A percentile compares a stretch with the other conserved stretches of the same genome.
Evolutionary conservation across 2,113 vertebrate species (phyloP).

Genomic region (Megalops atlanticus): DNA sequence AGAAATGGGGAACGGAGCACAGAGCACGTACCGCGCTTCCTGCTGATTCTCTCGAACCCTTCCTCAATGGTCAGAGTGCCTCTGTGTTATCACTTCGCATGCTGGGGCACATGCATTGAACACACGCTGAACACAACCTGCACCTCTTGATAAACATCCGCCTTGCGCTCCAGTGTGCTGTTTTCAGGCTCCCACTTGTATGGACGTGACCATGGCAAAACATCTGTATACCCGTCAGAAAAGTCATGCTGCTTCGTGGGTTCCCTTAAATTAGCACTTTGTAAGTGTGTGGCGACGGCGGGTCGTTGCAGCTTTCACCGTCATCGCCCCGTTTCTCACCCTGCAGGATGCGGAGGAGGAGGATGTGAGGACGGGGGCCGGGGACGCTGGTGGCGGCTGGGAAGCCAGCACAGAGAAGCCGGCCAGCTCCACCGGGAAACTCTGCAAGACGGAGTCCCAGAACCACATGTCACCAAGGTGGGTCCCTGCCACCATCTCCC

Average conservation of each 20-base stretch:
- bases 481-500: background rate
- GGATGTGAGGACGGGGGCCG: conserved; percentile 45
- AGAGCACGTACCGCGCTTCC: background rate
- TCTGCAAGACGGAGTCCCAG: conserved; percentile 72
- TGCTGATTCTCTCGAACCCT: too few species aligned
- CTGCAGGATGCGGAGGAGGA: conserved; percentile 64
- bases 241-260: background rate
- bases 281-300: background rate
- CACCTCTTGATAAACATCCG: too few species aligned
- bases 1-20: background rate
- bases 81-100: too few species aligned
- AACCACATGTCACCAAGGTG: conserved; percentile 76
- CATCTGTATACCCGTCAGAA: background rate
- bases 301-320: conserved; percentile 31
- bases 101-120: too few species aligned
- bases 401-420: conserved; percentile 62
- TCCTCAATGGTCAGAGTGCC: too few species aligned
- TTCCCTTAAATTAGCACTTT: background rate
- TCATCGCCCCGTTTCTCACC: conserved; percentile 27
- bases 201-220: background rate
- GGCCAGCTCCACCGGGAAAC: conserved; percentile 63
- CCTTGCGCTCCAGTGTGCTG: too few species aligned
- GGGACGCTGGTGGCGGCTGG: conserved; percentile 61
- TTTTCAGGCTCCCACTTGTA: too few species aligned
- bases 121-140: too few species aligned